Evolutionary conservation across 2,113 vertebrate species (phyloP).

Genomic region (Phylloscopus whistleri): DNA sequence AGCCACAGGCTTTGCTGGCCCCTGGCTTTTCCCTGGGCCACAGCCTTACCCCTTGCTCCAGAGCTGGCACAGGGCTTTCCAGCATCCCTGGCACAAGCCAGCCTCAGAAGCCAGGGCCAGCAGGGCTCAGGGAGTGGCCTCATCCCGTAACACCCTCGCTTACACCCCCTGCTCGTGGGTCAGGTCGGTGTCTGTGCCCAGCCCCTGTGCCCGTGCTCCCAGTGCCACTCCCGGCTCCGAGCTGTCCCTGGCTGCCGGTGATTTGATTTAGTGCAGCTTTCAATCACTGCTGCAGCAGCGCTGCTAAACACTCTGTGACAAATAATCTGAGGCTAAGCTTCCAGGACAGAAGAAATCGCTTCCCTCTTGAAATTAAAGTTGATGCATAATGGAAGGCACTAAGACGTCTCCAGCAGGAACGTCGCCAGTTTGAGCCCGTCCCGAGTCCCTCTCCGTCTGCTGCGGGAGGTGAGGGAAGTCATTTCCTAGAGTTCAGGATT

Average conservation of each 20-base stretch:
- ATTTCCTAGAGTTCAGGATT: slow-evolving; percentile 48
- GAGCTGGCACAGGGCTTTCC: background rate
- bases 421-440: background rate
- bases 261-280: background rate
- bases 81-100: fast-evolving
- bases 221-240: fast-evolving
- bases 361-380: slow-evolving; percentile 50
- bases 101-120: background rate
- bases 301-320: slow-evolving; percentile 32
- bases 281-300: background rate
- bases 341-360: slow-evolving; percentile 51
- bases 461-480: background rate
- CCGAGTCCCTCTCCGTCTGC: background rate
- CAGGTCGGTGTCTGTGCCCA: background rate
- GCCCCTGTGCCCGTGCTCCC: fast-evolving
- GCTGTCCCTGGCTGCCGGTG: background rate
- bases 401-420: slow-evolving; percentile 54
- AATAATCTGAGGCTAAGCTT: slow-evolving; percentile 36
- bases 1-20: background rate
- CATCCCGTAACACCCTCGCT: fast-evolving
- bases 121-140: background rate
- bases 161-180: fast-evolving
- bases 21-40: background rate
- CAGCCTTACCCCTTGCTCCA: fast-evolving
- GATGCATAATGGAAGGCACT: slow-evolving; percentile 57